Percentiles rank a stretch among this genome's conserved stretches.
phyloP scores from a whole-genome alignment of 2,888 invertebrate species.

The Cantharis rufa region DNA sequence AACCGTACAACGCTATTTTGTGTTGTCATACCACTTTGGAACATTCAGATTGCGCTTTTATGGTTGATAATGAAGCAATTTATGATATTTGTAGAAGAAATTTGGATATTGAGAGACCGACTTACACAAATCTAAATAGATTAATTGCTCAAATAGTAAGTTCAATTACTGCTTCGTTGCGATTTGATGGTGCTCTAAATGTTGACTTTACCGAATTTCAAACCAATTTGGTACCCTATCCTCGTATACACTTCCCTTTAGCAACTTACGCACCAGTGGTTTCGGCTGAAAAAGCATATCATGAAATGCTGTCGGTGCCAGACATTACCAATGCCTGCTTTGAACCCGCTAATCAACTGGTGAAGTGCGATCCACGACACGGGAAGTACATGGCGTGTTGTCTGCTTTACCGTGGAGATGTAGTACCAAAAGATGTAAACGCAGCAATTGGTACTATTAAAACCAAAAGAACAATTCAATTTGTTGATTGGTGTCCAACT shows the following conservation, averaged over 20 bases:
- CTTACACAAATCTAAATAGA: conserved; percentile 68
- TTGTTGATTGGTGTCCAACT: neutral
- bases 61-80: conserved; percentile 37
- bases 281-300: neutral
- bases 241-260: neutral
- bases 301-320: neutral
- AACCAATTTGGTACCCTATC: conserved; percentile 51
- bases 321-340: neutral
- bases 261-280: neutral
- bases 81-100: conserved; percentile 63
- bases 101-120: conserved; percentile 62
- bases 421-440: neutral
- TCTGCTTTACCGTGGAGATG: neutral
- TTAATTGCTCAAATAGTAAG: conserved; percentile 61
- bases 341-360: neutral
- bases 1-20: neutral
- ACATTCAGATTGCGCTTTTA: neutral
- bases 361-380: neutral
- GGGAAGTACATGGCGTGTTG: neutral
- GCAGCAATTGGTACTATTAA: conserved; percentile 46
- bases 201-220: conserved; percentile 66
- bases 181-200: conserved; percentile 64
- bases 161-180: conserved; percentile 64
- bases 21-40: neutral
- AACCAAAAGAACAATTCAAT: neutral